Base-by-base conservation (phyloP, 1,140 invertebrate species). In the Mylabris phalerata region DNA sequence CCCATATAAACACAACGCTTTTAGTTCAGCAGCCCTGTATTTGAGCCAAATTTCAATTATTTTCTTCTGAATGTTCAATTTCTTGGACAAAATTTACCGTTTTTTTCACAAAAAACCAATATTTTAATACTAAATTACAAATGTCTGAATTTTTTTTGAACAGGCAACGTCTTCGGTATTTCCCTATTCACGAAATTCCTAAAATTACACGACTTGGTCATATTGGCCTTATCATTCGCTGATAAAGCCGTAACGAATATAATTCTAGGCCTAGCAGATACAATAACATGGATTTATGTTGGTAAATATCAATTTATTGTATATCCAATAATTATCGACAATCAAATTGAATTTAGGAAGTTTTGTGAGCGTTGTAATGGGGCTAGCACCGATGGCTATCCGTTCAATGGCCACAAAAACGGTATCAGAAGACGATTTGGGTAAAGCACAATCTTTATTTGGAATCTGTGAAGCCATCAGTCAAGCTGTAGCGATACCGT, bases 371-470 rank as follows among this genome's bases (percentile, higher is more conserved):
- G 73, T 82, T 26, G 76, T 83, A 46, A 80, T 78, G 38, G 78
- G 76, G 24, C 73, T 77, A 4, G 78, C 77, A 42, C 68, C 74
- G 3, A 79, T 80, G 4, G 77, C 76, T 2, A 75, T 82, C 19
- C 71, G 80, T 57, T 81, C 81, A 3, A 64, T 82, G 44, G 79
- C 79, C 2, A 82, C 81, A 0, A 83, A 84, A 69, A 69, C 81
- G 3, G 79, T 82, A 2, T 67, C 75, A 4, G 71, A 73, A n/a
- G 73, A 78, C 41, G 74, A 81, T 72, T 65, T 76, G 76, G 80
- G 79, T n/a, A 81, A 80, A 69, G 80, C 80, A 57, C 79, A 78
- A 59, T 80, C 80, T 2, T 55, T 82, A 5, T 77, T 81, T 43
- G 79, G 78, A 1, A 74, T 82, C 13, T 72, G 75, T 5, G 80